Base-by-base conservation (phyloP, 2,888 invertebrate species). In the Heteromyza rotundicornis region DNA sequence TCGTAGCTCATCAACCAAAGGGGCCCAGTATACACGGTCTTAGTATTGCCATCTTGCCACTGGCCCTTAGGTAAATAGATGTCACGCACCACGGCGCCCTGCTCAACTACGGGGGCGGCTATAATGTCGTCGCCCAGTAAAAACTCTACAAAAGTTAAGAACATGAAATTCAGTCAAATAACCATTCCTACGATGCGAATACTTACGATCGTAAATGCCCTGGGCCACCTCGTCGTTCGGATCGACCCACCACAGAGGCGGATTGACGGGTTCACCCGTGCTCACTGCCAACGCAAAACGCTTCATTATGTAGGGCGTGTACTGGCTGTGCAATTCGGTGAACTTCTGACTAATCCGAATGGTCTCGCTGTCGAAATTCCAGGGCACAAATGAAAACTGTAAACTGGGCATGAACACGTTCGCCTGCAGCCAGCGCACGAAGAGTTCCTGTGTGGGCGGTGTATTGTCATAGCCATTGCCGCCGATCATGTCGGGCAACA, bases 221-320 rank as follows among this genome's bases (percentile, higher is more conserved):
- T 86, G 83, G 0, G 92, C 89, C 17, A 84, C 84, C 22, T 78
- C 73, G 73, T 94, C 90, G 0, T 76, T 79, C 0, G 94, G 92
- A 70, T 89, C 90, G 0, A 90, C 76, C 94, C 94, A 95, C 95
- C 95, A 95, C 36, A 95, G 85, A 0, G 95, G 95, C 2, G 90
- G 85, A 82, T 92, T 92, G 12, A 93, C 88, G 0, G 92, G 94
- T 1, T 86, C 85, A 1, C 92, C 92, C 1, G 86, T 84, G 1
- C 72, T 68, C 0, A 88, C 86, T 0, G 89, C 85, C 3, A 85
- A 81, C 55, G 87, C 74, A 86, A 91, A 90, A 0, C 88, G 87
- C 2, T 84, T 80, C 67, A 87, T 84, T 60, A 94, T 89, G 40
- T 86, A 83, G 1, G 87, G 86, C 0, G 89, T 85, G 69, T 88